Conservation (phyloP, 2,113 vertebrate species). For the Acrocephalus kingi region DNA sequence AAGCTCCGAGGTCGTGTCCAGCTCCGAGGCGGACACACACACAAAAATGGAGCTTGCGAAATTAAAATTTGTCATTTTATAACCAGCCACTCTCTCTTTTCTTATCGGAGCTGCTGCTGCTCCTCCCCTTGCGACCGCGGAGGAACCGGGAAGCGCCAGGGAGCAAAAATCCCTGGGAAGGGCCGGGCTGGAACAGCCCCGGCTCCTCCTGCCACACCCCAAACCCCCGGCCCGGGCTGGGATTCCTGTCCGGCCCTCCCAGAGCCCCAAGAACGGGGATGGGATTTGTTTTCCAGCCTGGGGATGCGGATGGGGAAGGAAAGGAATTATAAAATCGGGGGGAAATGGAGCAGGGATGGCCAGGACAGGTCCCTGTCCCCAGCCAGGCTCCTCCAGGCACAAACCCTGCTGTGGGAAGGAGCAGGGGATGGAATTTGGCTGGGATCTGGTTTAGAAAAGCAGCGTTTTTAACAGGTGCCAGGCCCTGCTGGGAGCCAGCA, state of each 20-base stretch:
- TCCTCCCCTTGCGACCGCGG: background rate
- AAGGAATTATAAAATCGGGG: background rate
- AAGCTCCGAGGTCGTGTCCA: too few species aligned
- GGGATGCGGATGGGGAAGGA: background rate
- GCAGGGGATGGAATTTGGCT: background rate
- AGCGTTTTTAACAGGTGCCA: background rate
- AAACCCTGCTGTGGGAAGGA: background rate
- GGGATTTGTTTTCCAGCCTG: background rate
- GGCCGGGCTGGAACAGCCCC: background rate
- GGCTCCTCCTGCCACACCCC: background rate
- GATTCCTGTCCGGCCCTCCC: background rate
- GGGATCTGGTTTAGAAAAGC: background rate
- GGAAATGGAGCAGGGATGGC: background rate
- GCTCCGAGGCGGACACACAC: too few species aligned
- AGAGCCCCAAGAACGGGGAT: accelerated
- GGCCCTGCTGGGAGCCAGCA: background rate
- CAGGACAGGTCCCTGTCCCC: background rate
- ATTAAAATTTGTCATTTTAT: accelerated
- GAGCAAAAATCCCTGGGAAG: background rate
- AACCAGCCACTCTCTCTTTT: background rate
- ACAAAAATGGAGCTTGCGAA: accelerated
- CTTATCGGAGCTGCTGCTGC: background rate
- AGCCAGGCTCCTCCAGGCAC: background rate
- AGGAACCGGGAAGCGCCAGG: background rate
- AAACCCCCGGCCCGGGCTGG: accelerated